Evolutionary conservation across 2,113 vertebrate species (phyloP).

Genomic region (Cryptotis parvus): DNA sequence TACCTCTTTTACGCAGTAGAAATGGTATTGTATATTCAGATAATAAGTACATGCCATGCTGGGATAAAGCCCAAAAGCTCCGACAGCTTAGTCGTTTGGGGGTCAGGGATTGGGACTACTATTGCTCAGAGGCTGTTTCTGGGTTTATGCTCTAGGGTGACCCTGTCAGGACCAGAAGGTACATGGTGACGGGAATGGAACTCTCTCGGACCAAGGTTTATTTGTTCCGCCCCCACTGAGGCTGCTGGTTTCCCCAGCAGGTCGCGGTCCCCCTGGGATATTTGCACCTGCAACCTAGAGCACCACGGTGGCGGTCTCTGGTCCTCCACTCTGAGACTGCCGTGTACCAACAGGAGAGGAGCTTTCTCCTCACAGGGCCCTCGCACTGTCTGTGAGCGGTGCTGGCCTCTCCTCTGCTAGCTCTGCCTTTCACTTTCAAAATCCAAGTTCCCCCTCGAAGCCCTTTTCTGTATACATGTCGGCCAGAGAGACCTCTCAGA

Average conservation of each 20-base stretch:
- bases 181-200: too few relatives aligned
- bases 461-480: neutral
- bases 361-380: neutral
- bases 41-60: too few relatives aligned
- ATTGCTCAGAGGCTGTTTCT: too few relatives aligned
- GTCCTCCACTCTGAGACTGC: neutral
- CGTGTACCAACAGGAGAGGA: neutral
- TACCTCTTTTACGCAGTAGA: neutral
- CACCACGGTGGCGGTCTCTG: neutral
- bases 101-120: too few relatives aligned
- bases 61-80: too few relatives aligned
- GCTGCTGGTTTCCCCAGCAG: neutral
- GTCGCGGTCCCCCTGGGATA: neutral
- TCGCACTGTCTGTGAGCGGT: neutral
- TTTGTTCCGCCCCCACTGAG: neutral
- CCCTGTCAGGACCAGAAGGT: too few relatives aligned
- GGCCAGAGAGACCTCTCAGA: conserved; percentile 8
- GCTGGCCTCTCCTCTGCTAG: neutral
- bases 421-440: neutral
- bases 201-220: neutral
- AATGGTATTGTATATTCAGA: neutral
- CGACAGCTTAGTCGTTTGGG: too few relatives aligned
- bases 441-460: neutral
- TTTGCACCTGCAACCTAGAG: neutral
- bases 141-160: too few relatives aligned